Evolutionary conservation across 2,888 invertebrate genomes (phyloP), one percentile per base, ranked within the genome.

Genomic region (Papilio gigon): DNA sequence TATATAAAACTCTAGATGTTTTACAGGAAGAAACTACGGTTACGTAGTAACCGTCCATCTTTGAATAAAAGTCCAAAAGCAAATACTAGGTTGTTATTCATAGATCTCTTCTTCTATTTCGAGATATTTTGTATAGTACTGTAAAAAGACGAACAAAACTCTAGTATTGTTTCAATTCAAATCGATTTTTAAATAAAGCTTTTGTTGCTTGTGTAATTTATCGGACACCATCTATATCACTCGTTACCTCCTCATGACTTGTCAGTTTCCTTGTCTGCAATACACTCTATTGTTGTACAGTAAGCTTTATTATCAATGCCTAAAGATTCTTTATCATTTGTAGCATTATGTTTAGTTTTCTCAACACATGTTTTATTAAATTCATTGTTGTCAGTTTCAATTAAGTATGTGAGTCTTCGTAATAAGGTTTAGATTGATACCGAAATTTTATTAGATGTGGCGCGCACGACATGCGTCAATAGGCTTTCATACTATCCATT

Each of bases 401-500:
- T 70, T 70, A 70, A 65, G 64, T 62, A 60, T 63, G 27, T 71
- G 64, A 68, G 64, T 44, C 22, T 58, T 62, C 37, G 40, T 0
- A 9, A 40, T 75, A 76, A 71, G 71, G 70, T 63, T 67, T 33
- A 71, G 40, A 63, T 69, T 73, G 25, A 56, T 33, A 53, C 66
- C 44, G 22, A 62, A 40, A 27, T 60, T 40, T 60, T 33, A n/a
- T 44, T 59, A 67, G 60, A 64, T 22, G 75, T 72, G 75, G 73
- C 75, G 74, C 74, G 75, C 66, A 74, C 76, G 75, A 63, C n/a
- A 80, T 80, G 78, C 83, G 79, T 86, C 84, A 85, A 82, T 83
- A 77, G 75, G 80, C 77, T 81, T 83, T 84, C 81, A 81, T 80
- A 77, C 79, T 79, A 76, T 78, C 79, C 89, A 89, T 89, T 89